Evolutionary conservation across 2,113 vertebrate genomes (phyloP), one percentile per base, ranked within the genome.

Genomic region (Nannobrachium achirus): DNA sequence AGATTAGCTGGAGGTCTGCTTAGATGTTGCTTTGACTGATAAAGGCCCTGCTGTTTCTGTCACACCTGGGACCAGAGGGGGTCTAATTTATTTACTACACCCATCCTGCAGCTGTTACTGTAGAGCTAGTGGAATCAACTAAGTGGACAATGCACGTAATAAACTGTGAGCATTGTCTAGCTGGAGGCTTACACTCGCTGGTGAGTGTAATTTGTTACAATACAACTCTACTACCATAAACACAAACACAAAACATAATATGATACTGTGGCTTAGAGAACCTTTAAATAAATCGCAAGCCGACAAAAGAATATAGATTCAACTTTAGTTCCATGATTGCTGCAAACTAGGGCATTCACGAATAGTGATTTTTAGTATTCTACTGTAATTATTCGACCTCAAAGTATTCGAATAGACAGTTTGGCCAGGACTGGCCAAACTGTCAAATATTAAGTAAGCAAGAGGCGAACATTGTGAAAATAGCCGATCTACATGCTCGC

Each of bases 1-100:
- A 80, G 82, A 85, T 82, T 79, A 82, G 83, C 75, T 79, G 79
- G 75, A 81, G 81, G 77, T 86, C 73, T 73, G 71, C 75, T 81
- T 76, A 83, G 86, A 86, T 51, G 60, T 70, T 78, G 85, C 82
- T 84, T 69, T 85, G 78, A 86, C 81, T 80, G 79, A 90, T 87
- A 87, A 87, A 86, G 84, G 85, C 77, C 68, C 60, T 67, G 78
- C 76, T 86, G 79, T 85, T 33, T 87, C 76, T 70, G 77, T 85
- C 80, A 84, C 67, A 69, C 10, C 49, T 10, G 10, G 69, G 66
- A 81, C 87, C 73, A 74, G 72, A 33, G 81, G 68, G 80, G 77
- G 44, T 46, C 44, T 83, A 69, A 78, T 86, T 84, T 89, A 86
- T 89, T 89, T 74, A 71, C 71, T 80, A 73, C 88, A 71, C 69